phyloP scores from a whole-genome alignment of 2,113 vertebrate genomes.

The Hippocampus zosterae region DNA sequence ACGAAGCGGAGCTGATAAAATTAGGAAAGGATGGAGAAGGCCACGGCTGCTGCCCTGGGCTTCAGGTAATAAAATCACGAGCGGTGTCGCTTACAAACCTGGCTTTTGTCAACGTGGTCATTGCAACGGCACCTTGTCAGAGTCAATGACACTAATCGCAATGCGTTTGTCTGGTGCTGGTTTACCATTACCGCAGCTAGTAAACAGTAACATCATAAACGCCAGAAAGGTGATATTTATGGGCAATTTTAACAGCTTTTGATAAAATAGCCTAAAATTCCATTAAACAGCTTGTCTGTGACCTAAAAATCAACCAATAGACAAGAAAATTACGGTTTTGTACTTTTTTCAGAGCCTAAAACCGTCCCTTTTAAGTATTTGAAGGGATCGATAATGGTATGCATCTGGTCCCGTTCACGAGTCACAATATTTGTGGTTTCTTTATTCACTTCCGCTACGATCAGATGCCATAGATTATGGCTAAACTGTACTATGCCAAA shows the following conservation, averaged over 20 bases:
- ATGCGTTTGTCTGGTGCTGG: neutral
- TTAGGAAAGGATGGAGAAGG: slow-evolving; percentile 24
- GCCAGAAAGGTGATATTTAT: neutral
- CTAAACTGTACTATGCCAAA: no score
- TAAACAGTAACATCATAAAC: neutral
- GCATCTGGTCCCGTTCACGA: no score
- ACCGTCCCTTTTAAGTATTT: no score
- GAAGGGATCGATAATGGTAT: no score
- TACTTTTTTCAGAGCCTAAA: no score
- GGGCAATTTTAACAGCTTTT: slow-evolving; percentile 1
- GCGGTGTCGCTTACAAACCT: neutral
- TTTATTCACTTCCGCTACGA: no score
- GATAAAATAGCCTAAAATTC: neutral
- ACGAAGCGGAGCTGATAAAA: slow-evolving; percentile 23
- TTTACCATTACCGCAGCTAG: slow-evolving; percentile 5
- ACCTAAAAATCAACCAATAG: no score
- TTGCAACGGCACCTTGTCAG: slow-evolving; percentile 7
- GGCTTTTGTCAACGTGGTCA: neutral
- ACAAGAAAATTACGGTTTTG: no score
- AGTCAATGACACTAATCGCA: neutral
- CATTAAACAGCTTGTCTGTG: no score
- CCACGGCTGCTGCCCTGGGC: slow-evolving; percentile 9
- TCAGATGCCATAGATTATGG: no score
- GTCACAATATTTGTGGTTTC: no score
- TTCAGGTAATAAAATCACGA: slow-evolving; percentile 22